Evolutionary conservation across 2,113 vertebrate genomes (phyloP).

Genomic region (Phrynosoma platyrhinos): DNA sequence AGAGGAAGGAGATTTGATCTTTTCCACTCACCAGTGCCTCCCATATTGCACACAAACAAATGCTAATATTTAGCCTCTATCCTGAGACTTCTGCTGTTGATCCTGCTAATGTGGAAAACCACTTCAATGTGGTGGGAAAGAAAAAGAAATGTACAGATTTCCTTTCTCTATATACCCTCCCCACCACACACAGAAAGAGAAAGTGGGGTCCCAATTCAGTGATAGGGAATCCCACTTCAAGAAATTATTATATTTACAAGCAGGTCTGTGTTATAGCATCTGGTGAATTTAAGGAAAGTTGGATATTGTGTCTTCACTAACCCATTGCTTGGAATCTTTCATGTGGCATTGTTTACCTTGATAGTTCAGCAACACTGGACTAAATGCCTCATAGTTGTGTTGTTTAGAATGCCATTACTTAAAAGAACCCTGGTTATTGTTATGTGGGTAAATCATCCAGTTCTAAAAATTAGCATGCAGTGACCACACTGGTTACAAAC

Average conservation of each 20-base stretch:
- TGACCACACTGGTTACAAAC: neutral
- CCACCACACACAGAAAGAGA: too few relatives aligned
- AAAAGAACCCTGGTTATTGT: neutral
- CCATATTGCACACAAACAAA: too few relatives aligned
- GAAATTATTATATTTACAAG: neutral
- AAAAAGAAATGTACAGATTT: neutral
- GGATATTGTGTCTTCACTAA: neutral
- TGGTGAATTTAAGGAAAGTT: neutral
- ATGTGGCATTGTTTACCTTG: neutral
- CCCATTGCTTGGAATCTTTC: neutral
- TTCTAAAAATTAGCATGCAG: neutral
- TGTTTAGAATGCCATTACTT: neutral
- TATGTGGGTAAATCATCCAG: neutral
- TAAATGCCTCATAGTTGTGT: neutral
- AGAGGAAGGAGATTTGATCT: neutral
- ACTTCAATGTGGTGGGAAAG: neutral
- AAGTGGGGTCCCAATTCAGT: too few relatives aligned
- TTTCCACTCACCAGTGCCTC: neutral
- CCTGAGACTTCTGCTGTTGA: too few relatives aligned
- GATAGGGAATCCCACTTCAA: neutral
- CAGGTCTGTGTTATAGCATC: neutral
- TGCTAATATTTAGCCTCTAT: too few relatives aligned
- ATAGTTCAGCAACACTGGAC: neutral
- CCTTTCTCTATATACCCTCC: neutral
- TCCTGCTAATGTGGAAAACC: neutral